These are phyloP conservation scores for Pyrocephalus nanus DNA, from an alignment of 2,797 vertebrate genomes.

Conservation along the genomic window DNA sequence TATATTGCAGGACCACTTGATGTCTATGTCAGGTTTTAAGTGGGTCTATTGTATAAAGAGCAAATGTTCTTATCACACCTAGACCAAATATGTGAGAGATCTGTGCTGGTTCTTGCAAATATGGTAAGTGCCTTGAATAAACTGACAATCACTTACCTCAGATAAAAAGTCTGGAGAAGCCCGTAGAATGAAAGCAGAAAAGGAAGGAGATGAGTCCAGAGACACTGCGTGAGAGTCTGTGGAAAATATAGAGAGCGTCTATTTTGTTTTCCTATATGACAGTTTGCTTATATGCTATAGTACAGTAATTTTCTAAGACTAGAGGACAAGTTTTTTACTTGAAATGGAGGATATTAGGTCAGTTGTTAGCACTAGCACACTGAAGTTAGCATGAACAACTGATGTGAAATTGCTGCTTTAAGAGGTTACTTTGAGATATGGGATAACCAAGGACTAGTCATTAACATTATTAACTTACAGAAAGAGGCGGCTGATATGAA, in stretches of 20 bases:
- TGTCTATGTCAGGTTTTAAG: conserved; percentile 26
- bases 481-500: not conserved
- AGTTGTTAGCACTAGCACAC: not conserved
- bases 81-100: conserved; percentile 46
- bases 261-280: not conserved
- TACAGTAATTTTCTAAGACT: not conserved
- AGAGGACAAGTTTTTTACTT: not conserved
- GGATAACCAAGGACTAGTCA: not conserved
- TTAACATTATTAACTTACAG: not conserved
- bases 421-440: not conserved
- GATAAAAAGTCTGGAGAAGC: conserved; percentile 36
- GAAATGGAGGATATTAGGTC: not conserved
- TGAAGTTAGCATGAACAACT: not conserved
- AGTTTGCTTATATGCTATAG: not conserved
- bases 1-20: conserved; percentile 22
- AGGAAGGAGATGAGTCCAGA: not conserved
- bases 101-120: conserved; percentile 40
- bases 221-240: not conserved
- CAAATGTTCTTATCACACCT: conserved; percentile 43
- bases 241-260: not conserved
- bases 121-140: conserved; percentile 41
- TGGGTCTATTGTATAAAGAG: conserved; percentile 26
- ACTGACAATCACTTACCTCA: conserved; percentile 12
- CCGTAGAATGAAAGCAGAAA: not conserved
- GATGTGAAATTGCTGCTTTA: not conserved